These are phyloP conservation scores for Stenoptilia bipunctidactyla DNA, from an alignment of 2,888 invertebrate genomes.

Conservation along the genomic window DNA sequence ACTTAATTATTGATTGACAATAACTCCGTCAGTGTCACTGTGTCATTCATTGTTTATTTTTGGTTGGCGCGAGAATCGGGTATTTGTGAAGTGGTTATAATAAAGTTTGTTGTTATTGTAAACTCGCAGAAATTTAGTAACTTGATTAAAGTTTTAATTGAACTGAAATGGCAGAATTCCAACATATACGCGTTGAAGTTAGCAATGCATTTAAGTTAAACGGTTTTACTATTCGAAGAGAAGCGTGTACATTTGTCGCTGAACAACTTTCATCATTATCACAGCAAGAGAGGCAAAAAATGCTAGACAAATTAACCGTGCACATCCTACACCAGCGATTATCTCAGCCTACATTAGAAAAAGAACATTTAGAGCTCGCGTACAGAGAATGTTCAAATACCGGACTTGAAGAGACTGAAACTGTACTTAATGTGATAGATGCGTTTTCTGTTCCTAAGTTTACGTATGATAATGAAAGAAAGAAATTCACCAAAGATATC, in stretches of 20 bases:
- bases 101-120: too few species aligned
- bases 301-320: slow-evolving; percentile 82
- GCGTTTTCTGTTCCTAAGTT: slow-evolving; percentile 87
- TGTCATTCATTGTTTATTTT: too few species aligned
- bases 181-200: slow-evolving; percentile 71
- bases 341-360: slow-evolving; percentile 78
- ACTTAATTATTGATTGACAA: too few species aligned
- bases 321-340: slow-evolving; percentile 85
- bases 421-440: slow-evolving; percentile 82
- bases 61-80: too few species aligned
- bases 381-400: slow-evolving; percentile 74
- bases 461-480: slow-evolving; percentile 80
- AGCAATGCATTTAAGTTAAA: slow-evolving; percentile 80
- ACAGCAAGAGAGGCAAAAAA: slow-evolving; percentile 73
- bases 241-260: slow-evolving; percentile 79
- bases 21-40: too few species aligned
- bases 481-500: slow-evolving; percentile 77
- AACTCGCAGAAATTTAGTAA: too few species aligned
- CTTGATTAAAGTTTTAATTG: too few species aligned
- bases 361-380: slow-evolving; percentile 79
- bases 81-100: too few species aligned
- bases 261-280: slow-evolving; percentile 76
- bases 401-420: slow-evolving; percentile 78
- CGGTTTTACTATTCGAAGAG: slow-evolving; percentile 80
- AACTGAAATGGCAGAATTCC: slow-evolving; percentile 45